phyloP scores from a whole-genome alignment of 2,888 invertebrate species.

The Caradrina kadenii region DNA sequence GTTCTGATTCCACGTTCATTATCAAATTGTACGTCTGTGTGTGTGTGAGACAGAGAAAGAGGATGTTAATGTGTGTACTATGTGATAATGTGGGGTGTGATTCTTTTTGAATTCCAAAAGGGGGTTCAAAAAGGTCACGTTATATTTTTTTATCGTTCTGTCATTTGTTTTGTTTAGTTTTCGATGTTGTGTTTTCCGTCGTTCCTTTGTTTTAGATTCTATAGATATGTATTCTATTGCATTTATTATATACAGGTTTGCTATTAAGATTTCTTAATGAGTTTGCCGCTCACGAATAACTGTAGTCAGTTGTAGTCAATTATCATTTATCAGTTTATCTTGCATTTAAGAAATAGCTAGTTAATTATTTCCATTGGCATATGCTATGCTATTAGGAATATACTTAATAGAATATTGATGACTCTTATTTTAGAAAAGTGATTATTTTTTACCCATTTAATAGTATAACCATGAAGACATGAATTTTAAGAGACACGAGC shows the following conservation, averaged over 20 bases:
- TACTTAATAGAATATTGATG: neutral
- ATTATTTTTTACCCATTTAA: neutral
- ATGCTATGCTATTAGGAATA: neutral
- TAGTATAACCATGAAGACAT: neutral
- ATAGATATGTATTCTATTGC: neutral
- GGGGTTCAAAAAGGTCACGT: constrained; percentile 23
- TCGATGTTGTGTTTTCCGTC: neutral
- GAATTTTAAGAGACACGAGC: neutral
- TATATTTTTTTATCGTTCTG: constrained; percentile 1
- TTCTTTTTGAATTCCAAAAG: constrained; percentile 37
- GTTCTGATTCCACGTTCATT: constrained; percentile 86
- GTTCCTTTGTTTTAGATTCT: constrained; percentile 10
- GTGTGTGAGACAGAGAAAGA: constrained; percentile 41
- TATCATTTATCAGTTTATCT: constrained; percentile 39
- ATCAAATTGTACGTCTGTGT: constrained; percentile 76
- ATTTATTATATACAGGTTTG: constrained; percentile 11
- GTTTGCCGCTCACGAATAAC: constrained; percentile 16
- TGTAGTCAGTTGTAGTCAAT: constrained; percentile 13
- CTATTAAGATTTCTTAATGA: constrained; percentile 32
- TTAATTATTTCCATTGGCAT: constrained; percentile 6
- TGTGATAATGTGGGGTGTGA: constrained; percentile 59
- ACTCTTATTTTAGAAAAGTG: neutral
- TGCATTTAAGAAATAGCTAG: constrained; percentile 12
- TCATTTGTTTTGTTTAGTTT: constrained; percentile 5
- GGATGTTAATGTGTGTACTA: constrained; percentile 50